Evolutionary conservation across 2,797 vertebrate species (phyloP), one percentile per base, ranked within the genome.

Genomic region (Calcarius lapponicus): DNA sequence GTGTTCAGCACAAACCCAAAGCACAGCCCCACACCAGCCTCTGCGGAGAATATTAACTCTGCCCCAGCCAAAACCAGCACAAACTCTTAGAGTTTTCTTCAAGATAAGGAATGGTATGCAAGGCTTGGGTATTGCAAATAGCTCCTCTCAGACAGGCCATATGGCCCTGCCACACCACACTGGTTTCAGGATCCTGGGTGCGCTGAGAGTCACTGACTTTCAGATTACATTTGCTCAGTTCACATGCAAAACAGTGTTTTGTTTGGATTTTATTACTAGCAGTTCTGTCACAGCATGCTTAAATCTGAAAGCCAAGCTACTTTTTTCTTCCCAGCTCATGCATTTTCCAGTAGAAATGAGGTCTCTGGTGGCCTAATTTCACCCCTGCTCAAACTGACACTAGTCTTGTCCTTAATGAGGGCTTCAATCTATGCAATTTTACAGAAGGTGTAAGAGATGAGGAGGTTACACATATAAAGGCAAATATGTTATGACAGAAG

Each of bases 191-290:
- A 65, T 69, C 62, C 40, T 79, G 79, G 17, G 31, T 47, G 34
- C 0, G 1, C 31, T 70, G 47, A n/a, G 82, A 48, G 22, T 87
- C 14, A 48, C 93, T 81, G 29, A 95, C 72, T 96, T 93, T 62
- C 32, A 69, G 31, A 58, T 82, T 36, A 58, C 61, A 71, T 83
- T 89, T 83, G 21, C 32, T 93, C 69, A 58, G 54, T 86, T 89
- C 58, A 88, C 75, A 83, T 69, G 42, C 31, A 78, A 96, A 95
- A 74, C 60, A 40, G 61, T 74, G 79, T 48, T 96, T 89, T 81
- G n/a, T 64, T 91, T 90, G 56, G 57, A 66, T 92, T 96, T 94
- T 90, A 90, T 86, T 90, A 45, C 75, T 45, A 80, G 21, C 11
- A 51, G 42, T 67, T 80, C 67, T 94, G 75, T 65, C 62, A 92